These are phyloP conservation scores for Leucania comma DNA, from an alignment of 2,888 invertebrate species.

Conservation along the genomic window DNA sequence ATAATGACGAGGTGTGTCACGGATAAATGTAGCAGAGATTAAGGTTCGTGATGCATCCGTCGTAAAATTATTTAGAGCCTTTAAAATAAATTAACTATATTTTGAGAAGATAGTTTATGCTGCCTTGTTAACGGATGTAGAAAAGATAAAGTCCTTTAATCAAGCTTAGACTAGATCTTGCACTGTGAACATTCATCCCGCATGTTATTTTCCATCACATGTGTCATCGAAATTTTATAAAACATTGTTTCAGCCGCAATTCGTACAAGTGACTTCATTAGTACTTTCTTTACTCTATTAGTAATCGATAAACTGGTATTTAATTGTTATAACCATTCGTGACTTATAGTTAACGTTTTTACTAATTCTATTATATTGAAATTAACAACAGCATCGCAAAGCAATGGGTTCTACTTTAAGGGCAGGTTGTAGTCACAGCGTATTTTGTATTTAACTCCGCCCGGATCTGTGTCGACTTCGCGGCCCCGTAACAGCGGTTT, in stretches of 20 bases:
- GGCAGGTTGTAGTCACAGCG: no score
- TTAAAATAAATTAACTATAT: constrained; percentile 8
- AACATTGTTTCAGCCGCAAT: neutral
- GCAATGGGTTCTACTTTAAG: no score
- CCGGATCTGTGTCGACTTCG: no score
- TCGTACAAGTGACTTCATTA: neutral
- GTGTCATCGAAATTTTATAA: neutral
- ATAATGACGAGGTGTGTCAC: constrained; percentile 8
- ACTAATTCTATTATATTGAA: neutral
- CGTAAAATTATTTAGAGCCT: constrained; percentile 13
- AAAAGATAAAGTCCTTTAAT: neutral
- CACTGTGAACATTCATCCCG: neutral
- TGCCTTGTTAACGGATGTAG: neutral
- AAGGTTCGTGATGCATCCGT: constrained; percentile 5
- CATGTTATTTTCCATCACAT: neutral
- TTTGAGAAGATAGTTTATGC: neutral
- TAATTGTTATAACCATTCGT: neutral
- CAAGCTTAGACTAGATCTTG: neutral
- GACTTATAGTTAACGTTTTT: neutral
- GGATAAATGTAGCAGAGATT: constrained; percentile 6
- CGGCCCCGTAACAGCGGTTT: no score
- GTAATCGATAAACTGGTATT: neutral
- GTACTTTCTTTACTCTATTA: neutral
- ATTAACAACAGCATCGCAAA: no score
- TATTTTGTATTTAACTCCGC: no score